Conservation (phyloP, 2,113 vertebrate species). For the Rutilus rutilus region DNA sequence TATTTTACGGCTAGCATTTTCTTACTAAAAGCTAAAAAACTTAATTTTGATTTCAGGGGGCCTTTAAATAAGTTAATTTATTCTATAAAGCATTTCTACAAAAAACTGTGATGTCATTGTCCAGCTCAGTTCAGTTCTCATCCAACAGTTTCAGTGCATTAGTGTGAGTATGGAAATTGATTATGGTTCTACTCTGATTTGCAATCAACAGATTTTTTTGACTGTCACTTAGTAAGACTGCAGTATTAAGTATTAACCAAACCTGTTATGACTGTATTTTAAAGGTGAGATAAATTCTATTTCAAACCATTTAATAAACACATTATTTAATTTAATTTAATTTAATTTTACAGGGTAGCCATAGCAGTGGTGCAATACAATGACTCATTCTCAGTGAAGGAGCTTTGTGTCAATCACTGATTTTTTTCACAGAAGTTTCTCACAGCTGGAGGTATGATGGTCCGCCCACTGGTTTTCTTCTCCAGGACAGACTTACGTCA, state of each 20-base stretch:
- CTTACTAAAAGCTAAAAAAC: too few relatives aligned
- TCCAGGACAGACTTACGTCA: constrained; percentile 46
- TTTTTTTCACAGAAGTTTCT: constrained; percentile 41
- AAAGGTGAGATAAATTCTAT: neutral
- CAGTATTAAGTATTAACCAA: neutral
- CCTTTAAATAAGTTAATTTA: too few relatives aligned
- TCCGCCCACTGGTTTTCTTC: constrained; percentile 25
- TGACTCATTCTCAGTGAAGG: constrained; percentile 1
- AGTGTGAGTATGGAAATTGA: neutral
- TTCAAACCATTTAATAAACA: neutral
- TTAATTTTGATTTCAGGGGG: too few relatives aligned
- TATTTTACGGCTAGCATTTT: too few relatives aligned
- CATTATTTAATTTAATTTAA: too few relatives aligned
- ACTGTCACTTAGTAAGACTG: constrained; percentile 4
- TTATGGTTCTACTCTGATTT: neutral
- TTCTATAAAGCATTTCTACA: too few relatives aligned
- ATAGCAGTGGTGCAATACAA: neutral
- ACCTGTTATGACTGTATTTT: neutral
- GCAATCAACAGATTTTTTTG: neutral
- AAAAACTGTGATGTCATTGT: too few relatives aligned
- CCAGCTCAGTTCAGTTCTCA: too few relatives aligned
- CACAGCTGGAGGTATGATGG: constrained; percentile 24
- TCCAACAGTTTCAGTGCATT: too few relatives aligned
- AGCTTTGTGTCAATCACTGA: constrained; percentile 6
- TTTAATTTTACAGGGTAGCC: neutral